These are phyloP conservation scores for Mus minutoides DNA, from an alignment of 2,797 vertebrate genomes.

Conservation along the genomic window DNA sequence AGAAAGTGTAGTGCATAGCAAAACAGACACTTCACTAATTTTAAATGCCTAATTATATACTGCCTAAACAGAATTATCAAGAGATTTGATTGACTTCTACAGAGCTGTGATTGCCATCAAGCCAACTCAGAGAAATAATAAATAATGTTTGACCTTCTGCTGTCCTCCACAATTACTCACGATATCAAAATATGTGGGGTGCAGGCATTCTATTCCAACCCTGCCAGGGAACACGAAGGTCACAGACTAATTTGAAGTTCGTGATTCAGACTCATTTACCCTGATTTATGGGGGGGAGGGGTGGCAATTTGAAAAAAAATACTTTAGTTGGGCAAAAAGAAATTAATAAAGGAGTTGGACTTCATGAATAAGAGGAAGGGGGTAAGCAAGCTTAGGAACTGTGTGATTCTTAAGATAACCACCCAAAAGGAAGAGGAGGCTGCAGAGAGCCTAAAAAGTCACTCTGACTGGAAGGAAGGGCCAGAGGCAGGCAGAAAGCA, in stretches of 20 bases:
- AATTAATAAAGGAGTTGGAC: neutral
- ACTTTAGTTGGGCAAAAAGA: conserved; percentile 27
- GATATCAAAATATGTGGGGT: conserved; percentile 5
- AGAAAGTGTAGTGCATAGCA: conserved; percentile 65
- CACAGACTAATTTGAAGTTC: conserved; percentile 48
- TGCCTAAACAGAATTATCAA: conserved; percentile 70
- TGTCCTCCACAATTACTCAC: conserved; percentile 67
- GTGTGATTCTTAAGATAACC: neutral
- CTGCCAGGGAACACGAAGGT: neutral
- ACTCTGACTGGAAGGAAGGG: neutral
- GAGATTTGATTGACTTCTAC: conserved; percentile 74
- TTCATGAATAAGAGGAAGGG: neutral
- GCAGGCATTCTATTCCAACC: neutral
- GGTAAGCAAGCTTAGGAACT: neutral
- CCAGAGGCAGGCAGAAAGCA: neutral
- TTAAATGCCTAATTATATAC: conserved; percentile 72
- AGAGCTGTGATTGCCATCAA: conserved; percentile 70
- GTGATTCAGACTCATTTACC: conserved; percentile 24
- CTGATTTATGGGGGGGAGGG: conserved; percentile 5
- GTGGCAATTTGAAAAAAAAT: neutral
- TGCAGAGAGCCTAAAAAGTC: neutral
- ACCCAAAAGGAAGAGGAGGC: neutral
- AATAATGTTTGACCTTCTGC: conserved; percentile 72
- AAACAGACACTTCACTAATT: conserved; percentile 70
- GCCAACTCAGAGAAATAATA: conserved; percentile 68